A percentile compares a stretch with the other conserved stretches of the same genome.
Evolutionary conservation across 2,797 vertebrate genomes (phyloP).

Genomic region (Emydoidea blandingii): DNA sequence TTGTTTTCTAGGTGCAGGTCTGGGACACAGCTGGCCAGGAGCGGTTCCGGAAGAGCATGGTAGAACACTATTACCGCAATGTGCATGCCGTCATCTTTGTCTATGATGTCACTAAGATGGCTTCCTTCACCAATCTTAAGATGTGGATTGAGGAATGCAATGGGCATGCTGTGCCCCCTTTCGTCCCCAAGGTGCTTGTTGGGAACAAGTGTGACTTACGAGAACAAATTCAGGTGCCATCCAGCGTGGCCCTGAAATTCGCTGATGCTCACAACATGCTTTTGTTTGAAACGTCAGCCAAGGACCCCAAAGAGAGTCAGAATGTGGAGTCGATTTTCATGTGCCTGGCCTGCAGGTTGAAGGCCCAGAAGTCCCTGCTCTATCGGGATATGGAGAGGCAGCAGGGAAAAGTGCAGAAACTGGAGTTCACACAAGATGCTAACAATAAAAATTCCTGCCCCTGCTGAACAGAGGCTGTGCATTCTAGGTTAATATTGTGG

Average conservation of each 20-base stretch:
- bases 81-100: slow-evolving; percentile 97
- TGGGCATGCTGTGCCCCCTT: slow-evolving; percentile 91
- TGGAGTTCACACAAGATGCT: slow-evolving; percentile 84
- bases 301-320: slow-evolving; percentile 96
- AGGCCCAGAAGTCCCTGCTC: slow-evolving; percentile 93
- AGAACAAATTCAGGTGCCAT: slow-evolving; percentile 94
- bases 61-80: slow-evolving; percentile 96
- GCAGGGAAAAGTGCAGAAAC: slow-evolving; percentile 87
- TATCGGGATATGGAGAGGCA: slow-evolving; percentile 91
- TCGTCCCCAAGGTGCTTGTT: slow-evolving; percentile 90
- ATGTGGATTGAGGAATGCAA: slow-evolving; percentile 98
- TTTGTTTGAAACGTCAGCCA: slow-evolving; percentile 97
- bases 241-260: slow-evolving; percentile 93
- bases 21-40: slow-evolving; percentile 98
- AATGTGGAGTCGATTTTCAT: slow-evolving; percentile 98
- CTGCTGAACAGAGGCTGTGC: slow-evolving; percentile 84
- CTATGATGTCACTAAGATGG: slow-evolving; percentile 97
- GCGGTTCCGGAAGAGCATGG: slow-evolving; percentile 96
- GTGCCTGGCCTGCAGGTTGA: slow-evolving; percentile 95
- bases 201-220: slow-evolving; percentile 98
- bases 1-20: slow-evolving; percentile 88
- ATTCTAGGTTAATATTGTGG: slow-evolving; percentile 36
- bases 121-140: slow-evolving; percentile 95
- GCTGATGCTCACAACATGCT: slow-evolving; percentile 97
- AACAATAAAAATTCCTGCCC: slow-evolving; percentile 88